Percentiles rank a stretch among this genome's conserved stretches.
These are phyloP conservation scores for Napeogenes inachia DNA, from an alignment of 2,888 invertebrate genomes.

Conservation along the genomic window DNA sequence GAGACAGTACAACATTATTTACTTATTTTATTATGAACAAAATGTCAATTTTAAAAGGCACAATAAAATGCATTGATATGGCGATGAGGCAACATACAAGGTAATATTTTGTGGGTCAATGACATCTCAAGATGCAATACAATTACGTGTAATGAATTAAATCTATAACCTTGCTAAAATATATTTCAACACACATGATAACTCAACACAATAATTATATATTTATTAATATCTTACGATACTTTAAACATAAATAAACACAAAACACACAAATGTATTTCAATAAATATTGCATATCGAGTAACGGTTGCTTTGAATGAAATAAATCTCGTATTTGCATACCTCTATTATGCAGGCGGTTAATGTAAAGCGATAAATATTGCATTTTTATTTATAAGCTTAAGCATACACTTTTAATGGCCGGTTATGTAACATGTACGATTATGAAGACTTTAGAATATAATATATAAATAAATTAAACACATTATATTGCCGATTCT, in stretches of 20 bases:
- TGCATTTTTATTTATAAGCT: not conserved
- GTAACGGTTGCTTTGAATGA: not conserved
- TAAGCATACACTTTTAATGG: not conserved
- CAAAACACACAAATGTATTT: not conserved
- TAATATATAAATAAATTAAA: too few species aligned
- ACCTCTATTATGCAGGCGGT: not conserved
- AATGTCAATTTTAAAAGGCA: too few species aligned
- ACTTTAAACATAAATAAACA: not conserved
- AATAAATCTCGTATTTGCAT: conserved; percentile 4
- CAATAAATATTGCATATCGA: not conserved
- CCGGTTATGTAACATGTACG: not conserved
- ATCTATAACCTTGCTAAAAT: not conserved
- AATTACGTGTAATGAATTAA: not conserved
- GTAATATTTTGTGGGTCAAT: conserved; percentile 3
- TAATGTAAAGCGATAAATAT: not conserved
- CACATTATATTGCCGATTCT: too few species aligned
- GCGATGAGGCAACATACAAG: too few species aligned
- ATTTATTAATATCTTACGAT: too few species aligned
- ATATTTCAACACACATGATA: not conserved
- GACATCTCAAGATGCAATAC: not conserved
- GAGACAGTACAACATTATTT: too few species aligned
- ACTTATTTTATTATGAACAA: too few species aligned
- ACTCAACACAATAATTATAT: too few species aligned
- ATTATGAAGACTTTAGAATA: too few species aligned
- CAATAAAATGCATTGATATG: too few species aligned